Conservation (phyloP, 2,888 invertebrate species). For the Noctua janthe region DNA sequence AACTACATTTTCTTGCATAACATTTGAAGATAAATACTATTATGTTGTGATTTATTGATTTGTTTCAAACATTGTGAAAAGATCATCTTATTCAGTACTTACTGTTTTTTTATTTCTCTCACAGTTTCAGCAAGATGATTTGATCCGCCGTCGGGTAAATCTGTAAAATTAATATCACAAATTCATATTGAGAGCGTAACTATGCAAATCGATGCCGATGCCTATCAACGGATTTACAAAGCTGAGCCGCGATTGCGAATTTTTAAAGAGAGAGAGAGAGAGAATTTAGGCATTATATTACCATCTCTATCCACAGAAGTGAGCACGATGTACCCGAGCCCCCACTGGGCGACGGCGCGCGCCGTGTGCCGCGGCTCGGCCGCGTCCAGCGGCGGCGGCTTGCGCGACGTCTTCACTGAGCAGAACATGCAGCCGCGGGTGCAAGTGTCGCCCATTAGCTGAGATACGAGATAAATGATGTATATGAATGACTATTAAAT, state of each 20-base stretch:
- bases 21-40: neutral
- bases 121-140: constrained; percentile 98
- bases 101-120: constrained; percentile 95
- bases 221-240: neutral
- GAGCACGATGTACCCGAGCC: constrained; percentile 98
- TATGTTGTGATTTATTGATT: neutral
- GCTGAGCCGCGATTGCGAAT: neutral
- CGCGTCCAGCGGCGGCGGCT: constrained; percentile 97
- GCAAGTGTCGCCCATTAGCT: constrained; percentile 99
- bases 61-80: neutral
- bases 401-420: constrained; percentile 98
- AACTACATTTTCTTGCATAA: too few species aligned
- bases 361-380: constrained; percentile 98
- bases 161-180: constrained; percentile 84
- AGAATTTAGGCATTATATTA: constrained; percentile 73
- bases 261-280: neutral
- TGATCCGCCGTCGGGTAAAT: constrained; percentile 98
- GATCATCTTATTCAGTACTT: constrained; percentile 73
- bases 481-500: neutral
- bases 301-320: constrained; percentile 99
- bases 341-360: constrained; percentile 97
- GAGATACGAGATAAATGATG: constrained; percentile 19
- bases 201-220: neutral
- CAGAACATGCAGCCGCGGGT: constrained; percentile 99
- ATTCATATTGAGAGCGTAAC: neutral